phyloP scores from a whole-genome alignment of 2,888 invertebrate genomes.

The Synergus japonicus region DNA sequence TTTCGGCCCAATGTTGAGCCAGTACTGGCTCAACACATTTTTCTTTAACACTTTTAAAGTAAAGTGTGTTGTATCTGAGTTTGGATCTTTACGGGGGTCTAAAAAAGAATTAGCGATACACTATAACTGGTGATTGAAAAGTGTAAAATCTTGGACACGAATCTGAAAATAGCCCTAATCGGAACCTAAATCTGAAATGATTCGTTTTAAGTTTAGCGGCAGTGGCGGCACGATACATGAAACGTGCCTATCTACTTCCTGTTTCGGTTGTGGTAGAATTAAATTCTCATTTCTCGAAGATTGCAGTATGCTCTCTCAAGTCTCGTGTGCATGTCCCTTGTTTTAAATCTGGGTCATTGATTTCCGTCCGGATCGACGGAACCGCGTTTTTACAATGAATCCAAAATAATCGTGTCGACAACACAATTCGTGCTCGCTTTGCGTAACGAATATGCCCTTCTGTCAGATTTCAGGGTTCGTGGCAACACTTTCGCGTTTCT shows the following conservation, averaged over 20 bases:
- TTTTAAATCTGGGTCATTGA: slow-evolving; percentile 40
- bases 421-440: slow-evolving; percentile 32
- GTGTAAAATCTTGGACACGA: slow-evolving; percentile 10
- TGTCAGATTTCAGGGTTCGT: slow-evolving; percentile 38
- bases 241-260: slow-evolving; percentile 21
- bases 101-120: neutral
- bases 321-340: slow-evolving; percentile 33
- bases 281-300: slow-evolving; percentile 31
- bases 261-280: slow-evolving; percentile 29
- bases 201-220: slow-evolving; percentile 13
- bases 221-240: slow-evolving; percentile 23
- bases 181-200: slow-evolving; percentile 27
- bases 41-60: neutral
- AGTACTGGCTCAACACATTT: no score
- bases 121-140: neutral
- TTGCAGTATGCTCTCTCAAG: neutral
- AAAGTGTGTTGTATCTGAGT: neutral
- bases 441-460: slow-evolving; percentile 40
- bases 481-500: slow-evolving; percentile 35
- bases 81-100: neutral
- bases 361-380: slow-evolving; percentile 28
- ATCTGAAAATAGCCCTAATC: slow-evolving; percentile 27
- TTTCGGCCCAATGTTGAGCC: no score
- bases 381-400: slow-evolving; percentile 30
- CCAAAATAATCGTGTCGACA: slow-evolving; percentile 38